A percentile compares a stretch with the other conserved stretches of the same genome.
phyloP scores from a whole-genome alignment of 2,888 invertebrate genomes.

The Drosophila bunnanda region DNA sequence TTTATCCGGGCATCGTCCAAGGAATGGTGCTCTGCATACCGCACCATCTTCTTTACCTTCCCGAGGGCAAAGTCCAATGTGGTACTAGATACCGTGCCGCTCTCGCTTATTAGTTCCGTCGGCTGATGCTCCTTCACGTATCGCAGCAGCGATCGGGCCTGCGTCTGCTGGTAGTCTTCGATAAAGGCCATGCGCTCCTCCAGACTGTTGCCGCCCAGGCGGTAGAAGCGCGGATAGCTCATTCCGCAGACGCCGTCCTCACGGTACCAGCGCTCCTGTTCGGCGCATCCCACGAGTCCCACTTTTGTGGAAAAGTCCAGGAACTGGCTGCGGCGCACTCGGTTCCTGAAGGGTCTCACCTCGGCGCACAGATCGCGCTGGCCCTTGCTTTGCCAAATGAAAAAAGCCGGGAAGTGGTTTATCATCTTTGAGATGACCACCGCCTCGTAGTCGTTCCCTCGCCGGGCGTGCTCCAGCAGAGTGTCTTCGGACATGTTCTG shows the following conservation, averaged over 20 bases:
- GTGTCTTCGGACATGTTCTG: conserved; percentile 77
- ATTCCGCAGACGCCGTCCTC: conserved; percentile 84
- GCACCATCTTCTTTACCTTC: conserved; percentile 64
- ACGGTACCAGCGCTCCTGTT: conserved; percentile 81
- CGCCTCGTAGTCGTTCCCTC: conserved; percentile 82
- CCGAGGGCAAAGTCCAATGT: conserved; percentile 69
- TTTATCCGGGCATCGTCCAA: conserved; percentile 63
- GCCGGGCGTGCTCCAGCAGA: conserved; percentile 76
- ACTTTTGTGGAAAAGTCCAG: conserved; percentile 86
- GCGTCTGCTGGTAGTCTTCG: conserved; percentile 90
- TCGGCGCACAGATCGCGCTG: conserved; percentile 73
- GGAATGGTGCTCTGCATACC: conserved; percentile 66
- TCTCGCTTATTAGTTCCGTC: conserved; percentile 81
- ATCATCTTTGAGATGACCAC: conserved; percentile 87
- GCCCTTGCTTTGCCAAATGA: conserved; percentile 88
- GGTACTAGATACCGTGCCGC: conserved; percentile 85
- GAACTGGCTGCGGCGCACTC: conserved; percentile 71
- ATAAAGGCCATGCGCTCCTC: conserved; percentile 80
- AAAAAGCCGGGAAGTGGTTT: conserved; percentile 88
- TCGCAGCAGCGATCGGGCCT: conserved; percentile 91
- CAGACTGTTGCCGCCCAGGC: conserved; percentile 63
- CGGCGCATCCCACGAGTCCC: conserved; percentile 84
- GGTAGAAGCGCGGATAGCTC: conserved; percentile 88
- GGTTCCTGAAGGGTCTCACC: conserved; percentile 79
- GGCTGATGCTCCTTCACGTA: conserved; percentile 79